A percentile compares a stretch with the other conserved stretches of the same genome.
These are phyloP conservation scores for Xiphorhynchus elegans DNA, from an alignment of 2,113 vertebrate species.

Conservation along the genomic window DNA sequence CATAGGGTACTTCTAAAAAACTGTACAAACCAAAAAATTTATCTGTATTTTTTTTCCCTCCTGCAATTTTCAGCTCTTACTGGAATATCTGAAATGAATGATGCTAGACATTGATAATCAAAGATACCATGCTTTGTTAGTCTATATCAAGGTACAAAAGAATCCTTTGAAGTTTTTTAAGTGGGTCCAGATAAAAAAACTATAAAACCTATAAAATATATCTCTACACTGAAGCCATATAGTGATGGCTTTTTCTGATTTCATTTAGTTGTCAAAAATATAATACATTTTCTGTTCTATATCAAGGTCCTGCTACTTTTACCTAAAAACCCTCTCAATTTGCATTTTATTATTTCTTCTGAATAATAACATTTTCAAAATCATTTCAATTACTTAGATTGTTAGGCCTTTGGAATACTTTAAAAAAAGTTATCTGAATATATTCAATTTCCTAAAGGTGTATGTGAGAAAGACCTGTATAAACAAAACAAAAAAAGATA, in stretches of 20 bases:
- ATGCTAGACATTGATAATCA: neutral
- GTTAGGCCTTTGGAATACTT: neutral
- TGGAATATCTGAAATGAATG: neutral
- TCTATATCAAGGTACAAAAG: neutral
- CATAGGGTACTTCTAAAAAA: neutral
- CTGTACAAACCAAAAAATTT: neutral
- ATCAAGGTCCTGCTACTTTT: neutral
- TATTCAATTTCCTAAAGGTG: neutral
- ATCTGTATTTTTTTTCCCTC: neutral
- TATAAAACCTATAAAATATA: neutral
- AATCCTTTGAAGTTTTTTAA: neutral
- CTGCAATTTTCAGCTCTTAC: neutral
- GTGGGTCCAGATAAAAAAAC: neutral
- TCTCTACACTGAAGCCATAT: neutral
- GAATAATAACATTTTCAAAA: neutral
- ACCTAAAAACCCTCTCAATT: neutral
- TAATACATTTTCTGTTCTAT: neutral
- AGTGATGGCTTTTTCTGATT: neutral
- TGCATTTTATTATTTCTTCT: neutral
- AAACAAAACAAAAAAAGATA: neutral
- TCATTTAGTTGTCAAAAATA: neutral
- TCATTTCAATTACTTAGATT: neutral
- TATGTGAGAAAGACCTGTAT: neutral
- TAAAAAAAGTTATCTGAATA: neutral
- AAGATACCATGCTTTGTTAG: neutral